phyloP scores from a whole-genome alignment of 2,888 invertebrate species.

The Deroplatys truncata region DNA sequence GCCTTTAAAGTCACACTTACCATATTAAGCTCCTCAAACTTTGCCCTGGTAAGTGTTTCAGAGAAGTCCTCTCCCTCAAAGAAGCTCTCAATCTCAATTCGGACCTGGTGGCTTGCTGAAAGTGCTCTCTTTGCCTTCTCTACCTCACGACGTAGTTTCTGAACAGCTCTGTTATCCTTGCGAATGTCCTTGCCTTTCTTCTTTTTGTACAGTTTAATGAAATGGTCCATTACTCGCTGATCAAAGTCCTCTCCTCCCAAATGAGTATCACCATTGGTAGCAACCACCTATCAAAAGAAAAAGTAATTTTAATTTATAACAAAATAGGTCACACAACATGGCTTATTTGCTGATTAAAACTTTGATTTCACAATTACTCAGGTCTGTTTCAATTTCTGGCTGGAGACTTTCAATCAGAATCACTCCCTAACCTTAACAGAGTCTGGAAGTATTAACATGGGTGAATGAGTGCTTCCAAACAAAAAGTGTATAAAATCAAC shows the following conservation, averaged over 20 bases:
- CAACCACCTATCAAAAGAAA: conserved; percentile 54
- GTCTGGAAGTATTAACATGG: too few species aligned
- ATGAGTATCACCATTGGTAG: conserved; percentile 94
- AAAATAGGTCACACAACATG: not conserved
- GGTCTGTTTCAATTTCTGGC: too few species aligned
- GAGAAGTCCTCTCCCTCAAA: conserved; percentile 98
- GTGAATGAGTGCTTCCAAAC: too few species aligned
- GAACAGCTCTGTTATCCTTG: conserved; percentile 90
- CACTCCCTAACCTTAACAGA: too few species aligned
- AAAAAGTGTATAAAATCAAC: too few species aligned
- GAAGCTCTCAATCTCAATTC: conserved; percentile 98
- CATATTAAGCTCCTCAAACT: conserved; percentile 98
- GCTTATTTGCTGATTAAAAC: too few species aligned
- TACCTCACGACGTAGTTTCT: conserved; percentile 93
- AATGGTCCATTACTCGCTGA: conserved; percentile 97
- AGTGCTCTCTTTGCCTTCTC: conserved; percentile 96
- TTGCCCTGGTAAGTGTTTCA: conserved; percentile 95
- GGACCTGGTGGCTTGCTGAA: conserved; percentile 90
- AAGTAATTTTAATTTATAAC: not conserved
- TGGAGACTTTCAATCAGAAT: too few species aligned
- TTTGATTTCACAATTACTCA: too few species aligned
- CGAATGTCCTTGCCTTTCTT: conserved; percentile 97
- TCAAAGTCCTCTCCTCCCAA: conserved; percentile 99
- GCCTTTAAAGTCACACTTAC: conserved; percentile 40
- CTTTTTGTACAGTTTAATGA: conserved; percentile 97